Base-by-base conservation (phyloP, 2,888 invertebrate species). In the Deroplatys truncata region DNA sequence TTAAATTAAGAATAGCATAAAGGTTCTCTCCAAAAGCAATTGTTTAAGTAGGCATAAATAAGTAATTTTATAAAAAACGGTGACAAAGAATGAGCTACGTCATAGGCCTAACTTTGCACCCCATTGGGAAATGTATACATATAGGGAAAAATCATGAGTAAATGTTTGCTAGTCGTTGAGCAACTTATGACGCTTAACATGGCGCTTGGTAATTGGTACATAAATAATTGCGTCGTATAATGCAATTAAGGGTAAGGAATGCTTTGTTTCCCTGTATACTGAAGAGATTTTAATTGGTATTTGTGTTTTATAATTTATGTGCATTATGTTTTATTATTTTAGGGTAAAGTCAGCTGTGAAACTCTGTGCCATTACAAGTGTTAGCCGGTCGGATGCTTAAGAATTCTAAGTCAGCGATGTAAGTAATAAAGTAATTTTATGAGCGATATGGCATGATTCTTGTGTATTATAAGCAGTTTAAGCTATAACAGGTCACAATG, bases 161-260 rank as follows among this genome's bases (percentile, higher is more conserved):
- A 72, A 5, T 72, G 56, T 72, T 72, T 72, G 2, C 56, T 72
- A 72, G 56, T 72, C 56, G 25, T 72, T 25, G 20, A 20, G 7
- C 20, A 72, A 72, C 56, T 29, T 86, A 82, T 82, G 86, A 86
- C 86, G 86, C 86, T 86, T 82, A 86, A 86, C n/a, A 86, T 86
- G 86, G 86, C 86, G 86, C 3, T 72, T 72, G 56, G 20, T 72
- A 72, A 72, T 72, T 72, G 56, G 20, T 72, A 72, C 25, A 20
- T 20, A 16, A 72, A 72, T 72, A 72, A 72, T 72, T 72, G 56
- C 56, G 56, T 72, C 25, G 56, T 7, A 72, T 72, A 72, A 72
- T 72, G 56, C 25, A 20, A 72, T 72, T 72, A 72, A 16, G 20
- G 56, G 56, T 72, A 25, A 72, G 56, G 25, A 72, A 72, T 72